Conservation (phyloP, 2,113 vertebrate genomes). For the Edolisoma coerulescens region DNA sequence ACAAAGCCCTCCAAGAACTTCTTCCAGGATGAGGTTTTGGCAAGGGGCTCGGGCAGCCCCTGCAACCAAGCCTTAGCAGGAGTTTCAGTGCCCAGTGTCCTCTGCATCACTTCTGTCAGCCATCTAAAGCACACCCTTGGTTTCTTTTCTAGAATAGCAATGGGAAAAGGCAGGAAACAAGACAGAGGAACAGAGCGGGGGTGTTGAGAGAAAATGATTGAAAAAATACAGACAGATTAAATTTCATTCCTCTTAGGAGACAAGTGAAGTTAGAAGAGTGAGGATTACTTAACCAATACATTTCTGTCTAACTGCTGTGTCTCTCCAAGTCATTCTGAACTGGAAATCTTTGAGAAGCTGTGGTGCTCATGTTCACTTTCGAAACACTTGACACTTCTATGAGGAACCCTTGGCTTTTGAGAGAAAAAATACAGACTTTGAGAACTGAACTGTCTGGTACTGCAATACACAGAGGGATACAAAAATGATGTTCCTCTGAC, state of each 20-base stretch:
- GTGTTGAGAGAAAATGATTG: neutral
- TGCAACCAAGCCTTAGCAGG: neutral
- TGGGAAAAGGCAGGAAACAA: neutral
- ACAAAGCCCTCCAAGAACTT: neutral
- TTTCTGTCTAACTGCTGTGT: neutral
- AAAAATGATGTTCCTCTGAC: neutral
- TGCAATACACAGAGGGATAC: neutral
- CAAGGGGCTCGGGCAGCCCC: neutral
- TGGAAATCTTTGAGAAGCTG: neutral
- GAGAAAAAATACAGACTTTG: neutral
- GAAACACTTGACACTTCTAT: neutral
- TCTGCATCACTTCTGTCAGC: neutral
- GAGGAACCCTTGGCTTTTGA: neutral
- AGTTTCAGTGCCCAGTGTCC: neutral
- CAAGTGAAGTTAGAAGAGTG: neutral
- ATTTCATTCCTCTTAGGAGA: neutral
- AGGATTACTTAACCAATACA: neutral
- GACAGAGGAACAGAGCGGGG: accelerated
- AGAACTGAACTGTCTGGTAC: neutral
- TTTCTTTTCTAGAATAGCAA: neutral
- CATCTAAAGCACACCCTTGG: neutral
- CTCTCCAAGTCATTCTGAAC: neutral
- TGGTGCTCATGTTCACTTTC: neutral
- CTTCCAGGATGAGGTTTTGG: neutral
- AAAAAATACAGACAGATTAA: neutral